Base-by-base conservation (phyloP, 2,113 vertebrate genomes). In the Trogon melanurus region DNA sequence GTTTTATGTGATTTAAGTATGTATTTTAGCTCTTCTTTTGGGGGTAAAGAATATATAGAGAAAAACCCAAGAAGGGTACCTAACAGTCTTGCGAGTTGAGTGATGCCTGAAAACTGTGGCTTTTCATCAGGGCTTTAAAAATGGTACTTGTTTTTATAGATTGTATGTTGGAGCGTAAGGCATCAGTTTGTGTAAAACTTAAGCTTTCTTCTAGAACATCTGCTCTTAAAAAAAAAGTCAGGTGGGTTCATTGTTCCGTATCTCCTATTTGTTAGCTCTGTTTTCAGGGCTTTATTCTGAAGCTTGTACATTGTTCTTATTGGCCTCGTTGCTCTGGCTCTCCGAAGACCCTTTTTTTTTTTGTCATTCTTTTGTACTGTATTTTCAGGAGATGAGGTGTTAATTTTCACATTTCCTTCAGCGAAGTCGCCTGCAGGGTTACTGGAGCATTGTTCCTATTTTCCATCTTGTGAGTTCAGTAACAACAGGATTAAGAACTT, bases 401-500 rank as follows among this genome's bases (percentile, higher is more conserved):
- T 89, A 89, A 93, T 89, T 93, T 93, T 82, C 25, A 38, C 20
- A 30, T 81, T 94, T 90, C 53, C 74, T 73, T 32, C 8, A 60
- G 79, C 13, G 3, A 79, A 75, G 62, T 51, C 74, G n/a, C 65
- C 79, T 60, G 16, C 51, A 38, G 45, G 66, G 14, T 57, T 92
- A 67, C 79, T 67, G 85, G 62, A 83, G 56, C 27, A 6, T 51
- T 83, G 69, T 53, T 94, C 88, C 70, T 60, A 3, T 73, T 94
- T 90, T 86, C 88, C 23, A 7, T 70, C 41, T 91, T 91, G 62
- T 6, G 32, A 87, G 58, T 89, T 92, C 23, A 27, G 34, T 90
- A 87, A 85, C 36, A 32, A 72, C 83, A 64, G 90, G 79, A 90
- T 93, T 93, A 93, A 95, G 92, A 94, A 91, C 26, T 80, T 80